phyloP scores from a whole-genome alignment of 2,888 invertebrate species.

The Cephus pulcher region DNA sequence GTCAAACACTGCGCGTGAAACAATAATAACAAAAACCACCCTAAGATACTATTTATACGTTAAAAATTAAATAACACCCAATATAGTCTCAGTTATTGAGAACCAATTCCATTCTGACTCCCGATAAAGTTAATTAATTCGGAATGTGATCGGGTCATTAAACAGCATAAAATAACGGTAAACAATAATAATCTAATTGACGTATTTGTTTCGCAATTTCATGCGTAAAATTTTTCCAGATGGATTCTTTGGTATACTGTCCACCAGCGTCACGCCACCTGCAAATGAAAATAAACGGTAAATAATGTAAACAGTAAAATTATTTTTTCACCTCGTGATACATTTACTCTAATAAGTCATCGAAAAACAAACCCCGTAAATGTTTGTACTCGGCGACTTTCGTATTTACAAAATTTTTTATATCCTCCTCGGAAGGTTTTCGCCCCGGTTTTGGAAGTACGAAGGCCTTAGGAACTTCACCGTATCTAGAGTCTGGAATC shows the following conservation, averaged over 20 bases:
- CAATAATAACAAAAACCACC: too few species aligned
- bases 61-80: too few species aligned
- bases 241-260: slow-evolving; percentile 68
- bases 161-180: too few species aligned
- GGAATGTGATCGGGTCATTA: too few species aligned
- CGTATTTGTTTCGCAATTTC: slow-evolving; percentile 41
- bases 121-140: too few species aligned
- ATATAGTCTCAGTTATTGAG: too few species aligned
- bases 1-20: too few species aligned
- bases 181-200: not conserved
- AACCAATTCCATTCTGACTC: too few species aligned
- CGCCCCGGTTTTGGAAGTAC: slow-evolving; percentile 71
- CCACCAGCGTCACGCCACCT: slow-evolving; percentile 68
- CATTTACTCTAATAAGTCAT: too few species aligned
- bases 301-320: too few species aligned
- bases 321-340: not conserved
- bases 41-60: too few species aligned
- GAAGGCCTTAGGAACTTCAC: slow-evolving; percentile 83
- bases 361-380: slow-evolving; percentile 63
- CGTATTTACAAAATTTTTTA: slow-evolving; percentile 73
- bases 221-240: slow-evolving; percentile 69
- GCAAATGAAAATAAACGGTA: slow-evolving; percentile 18
- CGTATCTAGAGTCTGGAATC: slow-evolving; percentile 74
- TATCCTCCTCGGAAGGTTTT: slow-evolving; percentile 68
- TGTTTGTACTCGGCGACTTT: slow-evolving; percentile 83